A percentile compares a stretch with the other conserved stretches of the same genome.
These are phyloP conservation scores for Bergia puertoricense DNA, from an alignment of 92 coral and sea anemone genomes.

Conservation along the genomic window DNA sequence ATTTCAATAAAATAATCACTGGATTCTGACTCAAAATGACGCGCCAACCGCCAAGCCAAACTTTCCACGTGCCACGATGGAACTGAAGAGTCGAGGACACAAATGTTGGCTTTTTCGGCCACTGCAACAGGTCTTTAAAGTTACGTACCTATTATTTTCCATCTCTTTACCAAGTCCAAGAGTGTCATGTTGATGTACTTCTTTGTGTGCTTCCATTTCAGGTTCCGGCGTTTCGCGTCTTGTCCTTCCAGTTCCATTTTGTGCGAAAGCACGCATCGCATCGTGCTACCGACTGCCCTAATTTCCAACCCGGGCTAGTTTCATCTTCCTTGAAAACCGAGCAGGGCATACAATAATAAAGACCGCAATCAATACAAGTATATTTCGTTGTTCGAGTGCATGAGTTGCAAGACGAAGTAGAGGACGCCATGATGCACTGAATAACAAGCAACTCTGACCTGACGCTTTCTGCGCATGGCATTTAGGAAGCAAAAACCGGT, in stretches of 20 bases:
- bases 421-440: background rate
- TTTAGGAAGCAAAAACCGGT: background rate
- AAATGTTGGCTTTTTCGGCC: background rate
- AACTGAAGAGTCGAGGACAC: background rate
- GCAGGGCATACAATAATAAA: background rate
- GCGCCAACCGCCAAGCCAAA: no score
- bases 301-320: background rate
- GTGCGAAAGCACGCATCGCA: background rate
- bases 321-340: background rate
- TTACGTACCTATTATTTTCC: constrained; percentile 3
- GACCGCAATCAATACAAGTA: background rate
- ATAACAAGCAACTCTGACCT: background rate
- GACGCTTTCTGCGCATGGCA: background rate
- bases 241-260: background rate
- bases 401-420: background rate
- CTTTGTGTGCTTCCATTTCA: background rate
- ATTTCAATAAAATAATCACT: no score
- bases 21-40: no score
- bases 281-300: background rate
- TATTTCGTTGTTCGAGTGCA: background rate
- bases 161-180: background rate
- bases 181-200: background rate
- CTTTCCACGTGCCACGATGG: background rate
- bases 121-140: background rate
- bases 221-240: background rate